Conservation (phyloP, 1,140 invertebrate species). For the Chrysomallon squamiferum region DNA sequence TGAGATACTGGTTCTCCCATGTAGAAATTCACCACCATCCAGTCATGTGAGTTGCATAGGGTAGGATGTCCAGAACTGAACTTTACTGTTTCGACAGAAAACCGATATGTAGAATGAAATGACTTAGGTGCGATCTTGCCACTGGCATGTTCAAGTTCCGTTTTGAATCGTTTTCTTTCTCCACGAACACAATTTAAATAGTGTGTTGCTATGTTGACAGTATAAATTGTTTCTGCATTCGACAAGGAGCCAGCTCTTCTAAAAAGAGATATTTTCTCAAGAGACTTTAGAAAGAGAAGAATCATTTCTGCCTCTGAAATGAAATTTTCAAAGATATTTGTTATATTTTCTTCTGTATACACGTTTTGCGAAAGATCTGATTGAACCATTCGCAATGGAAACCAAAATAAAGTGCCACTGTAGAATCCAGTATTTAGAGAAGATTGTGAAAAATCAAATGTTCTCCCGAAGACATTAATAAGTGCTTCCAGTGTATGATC, state of each 20-base stretch:
- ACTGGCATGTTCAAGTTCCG: neutral
- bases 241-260: neutral
- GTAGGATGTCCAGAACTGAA: no score
- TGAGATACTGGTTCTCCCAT: conserved; percentile 1
- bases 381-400: conserved; percentile 29
- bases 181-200: neutral
- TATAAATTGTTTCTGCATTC: neutral
- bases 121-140: neutral
- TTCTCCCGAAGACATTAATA: conserved; percentile 9
- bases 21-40: conserved; percentile 17
- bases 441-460: conserved; percentile 20
- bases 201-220: neutral
- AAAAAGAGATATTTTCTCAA: conserved; percentile 9
- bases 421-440: conserved; percentile 13
- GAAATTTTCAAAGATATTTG: conserved; percentile 28
- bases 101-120: neutral
- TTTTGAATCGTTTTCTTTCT: neutral
- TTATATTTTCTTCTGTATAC: conserved; percentile 24
- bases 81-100: neutral
- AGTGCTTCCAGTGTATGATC: conserved; percentile 3
- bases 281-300: conserved; percentile 12
- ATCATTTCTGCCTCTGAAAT: conserved; percentile 21
- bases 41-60: neutral
- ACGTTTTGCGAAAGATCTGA: conserved; percentile 26
- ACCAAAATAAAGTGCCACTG: conserved; percentile 45